phyloP scores from a whole-genome alignment of 2,113 vertebrate genomes.

The Eupsittula cactorum region DNA sequence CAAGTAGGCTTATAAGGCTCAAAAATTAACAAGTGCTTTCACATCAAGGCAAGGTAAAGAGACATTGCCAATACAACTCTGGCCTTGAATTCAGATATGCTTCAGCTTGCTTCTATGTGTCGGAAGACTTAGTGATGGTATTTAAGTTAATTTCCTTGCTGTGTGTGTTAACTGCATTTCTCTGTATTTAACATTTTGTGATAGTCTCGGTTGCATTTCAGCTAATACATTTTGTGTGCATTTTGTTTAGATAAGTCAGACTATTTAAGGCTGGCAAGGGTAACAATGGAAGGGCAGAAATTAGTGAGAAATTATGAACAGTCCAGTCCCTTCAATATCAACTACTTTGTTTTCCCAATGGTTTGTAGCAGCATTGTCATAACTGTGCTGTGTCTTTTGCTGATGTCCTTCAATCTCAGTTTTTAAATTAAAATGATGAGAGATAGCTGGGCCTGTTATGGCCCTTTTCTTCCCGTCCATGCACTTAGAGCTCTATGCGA shows the following conservation, averaged over 20 bases:
- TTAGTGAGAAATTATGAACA: not conserved
- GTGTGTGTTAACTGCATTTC: not conserved
- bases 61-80: not conserved
- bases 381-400: not conserved
- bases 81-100: not conserved
- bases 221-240: accelerated
- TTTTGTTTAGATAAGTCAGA: not conserved
- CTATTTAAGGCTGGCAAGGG: not conserved
- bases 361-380: not conserved
- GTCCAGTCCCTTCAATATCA: not conserved
- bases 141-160: not conserved
- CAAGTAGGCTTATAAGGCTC: not conserved
- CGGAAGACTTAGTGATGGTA: not conserved
- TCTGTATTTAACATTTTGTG: not conserved
- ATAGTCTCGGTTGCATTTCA: not conserved
- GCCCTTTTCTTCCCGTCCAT: not conserved
- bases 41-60: not conserved
- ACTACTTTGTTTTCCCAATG: not conserved
- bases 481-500: not conserved
- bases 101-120: not conserved
- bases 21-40: not conserved
- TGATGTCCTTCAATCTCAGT: not conserved
- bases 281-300: not conserved
- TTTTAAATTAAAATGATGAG: not conserved
- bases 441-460: not conserved